Percentiles rank a stretch among this genome's conserved stretches.
phyloP scores from a whole-genome alignment of 2,113 vertebrate genomes.

The Epinephelus fuscoguttatus region DNA sequence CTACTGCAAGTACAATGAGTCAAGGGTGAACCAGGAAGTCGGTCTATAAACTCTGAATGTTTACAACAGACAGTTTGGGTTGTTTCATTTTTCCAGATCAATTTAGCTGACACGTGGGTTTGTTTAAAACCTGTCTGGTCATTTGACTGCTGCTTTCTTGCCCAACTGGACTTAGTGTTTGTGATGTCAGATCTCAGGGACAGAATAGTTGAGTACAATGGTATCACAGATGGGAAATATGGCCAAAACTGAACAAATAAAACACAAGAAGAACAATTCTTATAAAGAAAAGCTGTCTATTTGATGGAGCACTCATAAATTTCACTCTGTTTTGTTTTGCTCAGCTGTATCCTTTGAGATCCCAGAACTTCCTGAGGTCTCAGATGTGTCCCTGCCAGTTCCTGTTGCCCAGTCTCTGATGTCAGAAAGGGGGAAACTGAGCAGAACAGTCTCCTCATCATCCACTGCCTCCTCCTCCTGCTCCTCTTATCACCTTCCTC shows the following conservation, averaged over 20 bases:
- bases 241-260: background rate
- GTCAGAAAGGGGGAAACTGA: constrained; percentile 56
- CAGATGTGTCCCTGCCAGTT: constrained; percentile 17
- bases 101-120: background rate
- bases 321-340: constrained; percentile 19
- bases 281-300: background rate
- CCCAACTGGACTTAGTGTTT: background rate
- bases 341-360: constrained; percentile 82
- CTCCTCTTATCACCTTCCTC: constrained; percentile 62
- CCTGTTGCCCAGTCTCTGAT: constrained; percentile 8
- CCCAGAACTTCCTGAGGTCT: constrained; percentile 61
- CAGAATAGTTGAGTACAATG: no score
- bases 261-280: background rate
- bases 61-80: background rate
- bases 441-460: constrained; percentile 47
- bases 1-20: background rate
- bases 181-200: no score
- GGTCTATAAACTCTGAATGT: constrained; percentile 23
- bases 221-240: background rate
- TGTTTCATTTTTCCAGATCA: background rate
- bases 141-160: background rate
- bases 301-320: background rate
- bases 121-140: background rate
- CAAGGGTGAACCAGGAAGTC: constrained; percentile 1
- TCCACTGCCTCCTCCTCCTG: constrained; percentile 58